Evolutionary conservation across 2,888 invertebrate species (phyloP), one percentile per base, ranked within the genome.

Genomic region (Coremacera marginata): DNA sequence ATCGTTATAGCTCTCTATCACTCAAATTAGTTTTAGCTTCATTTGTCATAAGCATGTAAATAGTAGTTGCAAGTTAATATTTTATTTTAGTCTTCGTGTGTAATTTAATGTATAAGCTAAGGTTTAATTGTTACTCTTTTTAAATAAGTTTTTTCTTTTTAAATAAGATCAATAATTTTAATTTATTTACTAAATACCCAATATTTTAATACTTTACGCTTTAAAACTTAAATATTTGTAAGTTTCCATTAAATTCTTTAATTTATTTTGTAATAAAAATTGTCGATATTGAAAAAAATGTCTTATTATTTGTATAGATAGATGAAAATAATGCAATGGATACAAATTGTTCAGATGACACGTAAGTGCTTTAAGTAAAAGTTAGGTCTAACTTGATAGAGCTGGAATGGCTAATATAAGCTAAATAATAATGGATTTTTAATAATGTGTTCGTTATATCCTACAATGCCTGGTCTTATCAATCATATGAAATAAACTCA

Each of bases 231-330:
- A 22, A 37, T 60, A 27, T 16, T 25, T 73, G 62, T 73, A 74
- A n/a, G 62, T 75, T 75, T 70, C 70, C 68, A 75, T 60, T 55
- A 62, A 52, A 70, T 68, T 68, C 31, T 51, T 14, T 68, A 68
- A 68, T 68, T 63, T 65, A 73, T 57, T 57, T 57, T 34, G 37
- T 60, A 71, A 57, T 71, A 57, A 57, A 57, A 68, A 22, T 63
- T 44, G 14, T 44, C 11, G 11, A 44, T 44, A 11, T 44, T 14
- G 44, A 44, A 11, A 11, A 14, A 44, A 11, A 1, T 27, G n/a
- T 27, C 25, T 3, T 60, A 5, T 4, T n/a, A 25, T 60, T 19
- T 55, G 55, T 67, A 27, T 67, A 11, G 34, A 34, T 34, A n/a
- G 11, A 37, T 37, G 4, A 31, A 37, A 37, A 44, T 4, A 37